Conservation (phyloP, 2,888 invertebrate genomes). For the Tinea trinotella region DNA sequence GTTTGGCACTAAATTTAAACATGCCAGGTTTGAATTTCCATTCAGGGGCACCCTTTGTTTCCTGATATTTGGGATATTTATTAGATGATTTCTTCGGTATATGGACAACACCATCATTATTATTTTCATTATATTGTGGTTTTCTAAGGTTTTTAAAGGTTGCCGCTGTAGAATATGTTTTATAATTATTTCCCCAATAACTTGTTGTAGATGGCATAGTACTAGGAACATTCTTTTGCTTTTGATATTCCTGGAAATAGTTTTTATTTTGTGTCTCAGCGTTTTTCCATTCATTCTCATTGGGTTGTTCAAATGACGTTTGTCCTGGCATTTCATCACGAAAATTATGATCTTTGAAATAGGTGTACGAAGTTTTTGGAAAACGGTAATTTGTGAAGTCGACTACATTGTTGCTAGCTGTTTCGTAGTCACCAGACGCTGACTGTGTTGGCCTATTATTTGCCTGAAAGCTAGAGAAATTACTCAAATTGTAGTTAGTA, state of each 20-base stretch:
- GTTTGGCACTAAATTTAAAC: constrained; percentile 24
- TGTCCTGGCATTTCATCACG: not conserved
- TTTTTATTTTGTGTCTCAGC: not conserved
- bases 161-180: constrained; percentile 5
- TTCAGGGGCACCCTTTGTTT: constrained; percentile 34
- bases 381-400: constrained; percentile 42
- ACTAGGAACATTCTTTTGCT: constrained; percentile 29
- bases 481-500: constrained; percentile 45
- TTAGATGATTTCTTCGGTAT: constrained; percentile 46
- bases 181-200: constrained; percentile 9
- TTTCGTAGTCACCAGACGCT: constrained; percentile 40
- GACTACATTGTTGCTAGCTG: constrained; percentile 48
- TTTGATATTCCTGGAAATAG: constrained; percentile 15
- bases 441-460: constrained; percentile 32
- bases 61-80: constrained; percentile 37
- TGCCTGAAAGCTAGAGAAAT: not conserved
- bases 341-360: constrained; percentile 31
- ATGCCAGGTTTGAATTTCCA: constrained; percentile 27
- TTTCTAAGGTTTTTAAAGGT: constrained; percentile 24
- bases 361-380: constrained; percentile 40
- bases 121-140: constrained; percentile 35
- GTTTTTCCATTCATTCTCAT: constrained; percentile 4
- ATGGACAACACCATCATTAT: constrained; percentile 44
- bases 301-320: not conserved
- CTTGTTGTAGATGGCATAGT: constrained; percentile 36